These are phyloP conservation scores for Psephotus haematonotus DNA, from an alignment of 2,113 vertebrate species.

Conservation along the genomic window DNA sequence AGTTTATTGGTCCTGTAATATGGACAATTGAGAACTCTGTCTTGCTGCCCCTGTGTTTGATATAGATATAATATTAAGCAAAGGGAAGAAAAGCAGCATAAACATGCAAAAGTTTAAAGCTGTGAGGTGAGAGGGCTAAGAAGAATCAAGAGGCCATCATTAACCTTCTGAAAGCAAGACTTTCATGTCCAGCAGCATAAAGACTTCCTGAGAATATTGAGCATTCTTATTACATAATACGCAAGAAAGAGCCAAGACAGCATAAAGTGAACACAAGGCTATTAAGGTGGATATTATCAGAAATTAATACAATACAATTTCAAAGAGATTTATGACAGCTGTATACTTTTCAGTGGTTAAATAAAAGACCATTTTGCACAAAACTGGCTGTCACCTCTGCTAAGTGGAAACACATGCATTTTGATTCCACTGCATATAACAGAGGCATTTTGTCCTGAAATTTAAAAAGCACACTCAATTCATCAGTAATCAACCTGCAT, in stretches of 20 bases:
- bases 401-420: constrained; percentile 48
- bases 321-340: constrained; percentile 55
- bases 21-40: neutral
- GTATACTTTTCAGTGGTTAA: neutral
- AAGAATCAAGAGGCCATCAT: constrained; percentile 30
- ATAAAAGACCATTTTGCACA: constrained; percentile 7
- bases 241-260: constrained; percentile 27
- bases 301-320: constrained; percentile 71
- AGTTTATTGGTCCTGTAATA: neutral
- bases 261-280: constrained; percentile 47
- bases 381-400: constrained; percentile 9
- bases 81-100: neutral
- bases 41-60: neutral
- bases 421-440: constrained; percentile 9
- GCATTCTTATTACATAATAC: neutral
- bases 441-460: constrained; percentile 12
- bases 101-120: neutral
- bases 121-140: neutral
- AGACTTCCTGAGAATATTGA: constrained; percentile 47
- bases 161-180: constrained; percentile 57
- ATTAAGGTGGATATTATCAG: constrained; percentile 53
- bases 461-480: constrained; percentile 38
- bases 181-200: constrained; percentile 29
- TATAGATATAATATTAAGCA: neutral
- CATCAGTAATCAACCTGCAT: constrained; percentile 34